Evolutionary conservation across 1,140 invertebrate species (phyloP), one percentile per base, ranked within the genome.

Genomic region (Ceratitis capitata): DNA sequence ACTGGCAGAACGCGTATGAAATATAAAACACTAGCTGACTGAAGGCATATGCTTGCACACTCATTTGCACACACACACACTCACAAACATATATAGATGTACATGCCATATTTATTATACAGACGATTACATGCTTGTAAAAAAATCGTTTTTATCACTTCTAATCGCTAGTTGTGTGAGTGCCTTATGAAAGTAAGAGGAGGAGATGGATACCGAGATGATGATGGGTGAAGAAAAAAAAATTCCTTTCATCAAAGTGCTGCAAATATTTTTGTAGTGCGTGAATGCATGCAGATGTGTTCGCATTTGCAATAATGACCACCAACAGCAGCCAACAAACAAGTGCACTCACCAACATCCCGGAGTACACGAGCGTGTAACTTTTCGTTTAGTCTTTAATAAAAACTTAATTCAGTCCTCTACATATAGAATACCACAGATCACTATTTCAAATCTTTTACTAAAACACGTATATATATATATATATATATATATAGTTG

Each of bases 251-350:
- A 42, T 39, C 35, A 19, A n/a, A 74, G 64, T 19, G 42, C 19
- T 23, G 35, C 39, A 19, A 45, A n/a, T 42, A 19, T 29, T 74
- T 74, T 45, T 39, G 12, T 16, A 42, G 64, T 42, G 64, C 64
- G 35, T n/a, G 64, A 32, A 74, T 19, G 35, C 64, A 83, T 83
- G 47, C 82, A 56, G 53, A 83, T 83, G 49, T 35, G 82, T 83
- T 83, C 29, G 47, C 49, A 53, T 26, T 83, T 83, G 82, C 82
- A 83, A 83, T 51, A 83, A 82, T 82, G 74, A 82, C 74, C 74
- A 26, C 7, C 82, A 82, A 19, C 39, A 29, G 7, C 26, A 83
- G 16, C 47, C n/a, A 32, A 12, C 82, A 19, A 19, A 35, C 47
- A 14, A 7, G 14, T 1, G 1, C 9, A 3, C 69, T 45, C 16